Evolutionary conservation across 1,140 invertebrate genomes (phyloP).

Genomic region (Trachymyrmex cornetzi): DNA sequence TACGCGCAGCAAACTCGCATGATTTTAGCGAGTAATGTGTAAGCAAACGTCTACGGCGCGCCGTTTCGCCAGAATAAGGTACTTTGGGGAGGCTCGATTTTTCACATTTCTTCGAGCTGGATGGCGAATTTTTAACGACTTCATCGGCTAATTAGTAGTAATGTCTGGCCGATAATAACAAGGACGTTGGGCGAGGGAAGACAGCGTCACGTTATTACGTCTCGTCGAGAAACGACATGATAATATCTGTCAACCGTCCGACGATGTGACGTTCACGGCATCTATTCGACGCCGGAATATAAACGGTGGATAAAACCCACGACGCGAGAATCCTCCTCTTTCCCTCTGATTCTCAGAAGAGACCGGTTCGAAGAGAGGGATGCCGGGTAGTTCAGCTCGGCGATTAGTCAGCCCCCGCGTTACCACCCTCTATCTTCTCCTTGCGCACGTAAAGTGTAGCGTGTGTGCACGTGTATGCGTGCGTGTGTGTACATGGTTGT

Average conservation of each 20-base stretch:
- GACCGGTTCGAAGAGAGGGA: conserved; percentile 34
- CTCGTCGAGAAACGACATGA: conserved; percentile 49
- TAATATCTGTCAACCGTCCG: conserved; percentile 59
- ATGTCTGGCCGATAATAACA: conserved; percentile 1
- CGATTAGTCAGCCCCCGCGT: conserved; percentile 80
- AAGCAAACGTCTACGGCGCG: conserved; percentile 12
- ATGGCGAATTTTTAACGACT: conserved; percentile 29
- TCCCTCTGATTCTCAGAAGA: conserved; percentile 68
- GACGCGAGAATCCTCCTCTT: not conserved
- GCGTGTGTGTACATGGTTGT: conserved; percentile 19
- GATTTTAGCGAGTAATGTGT: conserved; percentile 31
- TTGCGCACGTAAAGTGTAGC: conserved; percentile 11
- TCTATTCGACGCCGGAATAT: conserved; percentile 61
- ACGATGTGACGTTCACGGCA: conserved; percentile 26
- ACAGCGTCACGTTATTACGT: conserved; percentile 24
- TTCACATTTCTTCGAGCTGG: not conserved
- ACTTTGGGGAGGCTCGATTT: not conserved
- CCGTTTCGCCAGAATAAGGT: conserved; percentile 21
- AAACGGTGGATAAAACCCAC: conserved; percentile 66
- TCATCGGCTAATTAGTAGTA: conserved; percentile 16
- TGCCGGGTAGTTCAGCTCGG: conserved; percentile 66
- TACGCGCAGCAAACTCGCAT: conserved; percentile 7
- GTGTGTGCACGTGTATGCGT: not conserved
- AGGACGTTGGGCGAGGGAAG: not conserved
- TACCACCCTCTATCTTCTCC: conserved; percentile 72